These are phyloP conservation scores for Porites lutea DNA, from an alignment of 64 coral and sea anemone species.

Conservation along the genomic window DNA sequence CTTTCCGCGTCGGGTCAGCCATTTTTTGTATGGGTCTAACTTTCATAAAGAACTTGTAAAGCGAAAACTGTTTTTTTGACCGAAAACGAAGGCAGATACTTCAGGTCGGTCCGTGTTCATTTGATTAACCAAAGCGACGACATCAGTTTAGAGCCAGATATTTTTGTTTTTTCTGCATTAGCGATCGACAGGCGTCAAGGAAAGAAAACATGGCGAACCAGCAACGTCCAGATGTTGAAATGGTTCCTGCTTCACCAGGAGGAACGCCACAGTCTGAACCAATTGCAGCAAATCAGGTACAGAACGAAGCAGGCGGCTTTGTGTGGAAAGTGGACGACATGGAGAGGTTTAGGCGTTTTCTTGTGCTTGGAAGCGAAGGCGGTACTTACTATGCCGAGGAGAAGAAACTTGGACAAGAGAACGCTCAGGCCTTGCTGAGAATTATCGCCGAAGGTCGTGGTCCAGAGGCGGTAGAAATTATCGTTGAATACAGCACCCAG, in stretches of 20 bases:
- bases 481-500: conserved; percentile 83
- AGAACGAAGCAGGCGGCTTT: conserved; percentile 81
- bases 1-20: no score
- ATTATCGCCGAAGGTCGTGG: conserved; percentile 75
- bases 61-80: background rate
- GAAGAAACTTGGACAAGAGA: conserved; percentile 65
- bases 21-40: no score
- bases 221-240: conserved; percentile 41
- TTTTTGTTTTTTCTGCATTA: background rate
- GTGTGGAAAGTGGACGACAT: conserved; percentile 79
- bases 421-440: conserved; percentile 70
- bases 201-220: conserved; percentile 44
- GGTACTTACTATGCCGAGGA: conserved; percentile 79
- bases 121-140: background rate
- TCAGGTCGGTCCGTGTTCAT: background rate
- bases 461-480: conserved; percentile 67
- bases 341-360: conserved; percentile 77
- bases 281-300: conserved; percentile 58
- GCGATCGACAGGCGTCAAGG: background rate
- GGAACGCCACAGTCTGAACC: conserved; percentile 36
- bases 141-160: background rate
- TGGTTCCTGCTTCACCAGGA: conserved; percentile 25
- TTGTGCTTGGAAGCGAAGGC: conserved; percentile 85
- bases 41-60: no score
- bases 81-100: background rate